These are phyloP conservation scores for Ormyrus rosae DNA, from an alignment of 2,888 invertebrate genomes.

Conservation along the genomic window DNA sequence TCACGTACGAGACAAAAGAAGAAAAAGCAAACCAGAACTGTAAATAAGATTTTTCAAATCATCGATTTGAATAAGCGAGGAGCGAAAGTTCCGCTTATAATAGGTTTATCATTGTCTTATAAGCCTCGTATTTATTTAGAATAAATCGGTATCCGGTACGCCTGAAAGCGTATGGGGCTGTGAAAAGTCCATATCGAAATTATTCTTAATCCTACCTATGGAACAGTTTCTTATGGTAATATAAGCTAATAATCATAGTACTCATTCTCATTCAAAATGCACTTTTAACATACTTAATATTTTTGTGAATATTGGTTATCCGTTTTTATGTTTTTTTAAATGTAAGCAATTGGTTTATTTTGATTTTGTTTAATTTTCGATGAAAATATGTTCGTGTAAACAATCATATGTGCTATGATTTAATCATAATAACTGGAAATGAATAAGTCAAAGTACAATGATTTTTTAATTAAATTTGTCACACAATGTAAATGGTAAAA, in stretches of 20 bases:
- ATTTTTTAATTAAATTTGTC: not conserved
- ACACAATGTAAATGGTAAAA: constrained; percentile 14
- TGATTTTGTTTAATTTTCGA: constrained; percentile 2
- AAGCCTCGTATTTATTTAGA: constrained; percentile 72
- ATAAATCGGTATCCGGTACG: constrained; percentile 65
- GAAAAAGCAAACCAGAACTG: constrained; percentile 61
- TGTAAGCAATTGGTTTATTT: not conserved
- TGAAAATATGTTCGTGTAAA: not conserved
- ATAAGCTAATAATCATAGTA: constrained; percentile 4
- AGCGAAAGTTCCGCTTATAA: constrained; percentile 59
- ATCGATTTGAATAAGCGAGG: constrained; percentile 58
- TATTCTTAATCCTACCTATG: constrained; percentile 47
- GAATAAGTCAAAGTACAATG: too few relatives aligned
- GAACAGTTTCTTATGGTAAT: constrained; percentile 21
- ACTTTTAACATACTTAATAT: constrained; percentile 22
- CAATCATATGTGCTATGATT: constrained; percentile 5
- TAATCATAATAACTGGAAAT: not conserved
- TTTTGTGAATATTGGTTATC: constrained; percentile 1
- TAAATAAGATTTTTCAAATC: constrained; percentile 61
- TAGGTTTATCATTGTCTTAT: constrained; percentile 64
- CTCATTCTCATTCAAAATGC: constrained; percentile 23
- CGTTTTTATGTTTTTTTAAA: constrained; percentile 19
- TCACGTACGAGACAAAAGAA: constrained; percentile 59
- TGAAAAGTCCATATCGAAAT: constrained; percentile 49
- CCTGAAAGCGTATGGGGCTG: constrained; percentile 51